A percentile compares a stretch with the other conserved stretches of the same genome.
Conservation (phyloP, 2,888 invertebrate genomes). For the Pollenia angustigena region DNA sequence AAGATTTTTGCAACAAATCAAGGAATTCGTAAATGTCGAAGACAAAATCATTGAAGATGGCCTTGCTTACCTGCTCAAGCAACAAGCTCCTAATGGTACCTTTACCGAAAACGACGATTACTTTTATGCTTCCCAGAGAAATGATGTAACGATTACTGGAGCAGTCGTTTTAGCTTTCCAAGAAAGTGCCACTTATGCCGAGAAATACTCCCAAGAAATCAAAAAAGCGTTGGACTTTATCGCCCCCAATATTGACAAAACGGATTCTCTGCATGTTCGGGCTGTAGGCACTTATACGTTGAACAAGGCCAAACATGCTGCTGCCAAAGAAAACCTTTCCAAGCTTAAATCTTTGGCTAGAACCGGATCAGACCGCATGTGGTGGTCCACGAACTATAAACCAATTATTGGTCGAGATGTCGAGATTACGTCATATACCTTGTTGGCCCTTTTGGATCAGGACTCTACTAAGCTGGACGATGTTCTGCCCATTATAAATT, state of each 20-base stretch:
- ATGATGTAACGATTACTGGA: conserved; percentile 90
- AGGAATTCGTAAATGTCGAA: conserved; percentile 89
- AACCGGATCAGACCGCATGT: conserved; percentile 87
- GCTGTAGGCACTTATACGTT: conserved; percentile 91
- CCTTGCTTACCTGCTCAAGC: conserved; percentile 88
- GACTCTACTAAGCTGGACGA: conserved; percentile 77
- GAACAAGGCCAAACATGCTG: conserved; percentile 89
- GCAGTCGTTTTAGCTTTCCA: conserved; percentile 90
- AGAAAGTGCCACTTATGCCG: conserved; percentile 84
- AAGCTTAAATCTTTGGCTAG: conserved; percentile 85
- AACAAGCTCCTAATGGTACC: conserved; percentile 90
- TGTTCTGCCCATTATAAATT: conserved; percentile 86
- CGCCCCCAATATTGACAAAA: conserved; percentile 87
- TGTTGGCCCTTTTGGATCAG: conserved; percentile 80
- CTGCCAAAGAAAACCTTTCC: conserved; percentile 84
- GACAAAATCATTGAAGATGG: conserved; percentile 87
- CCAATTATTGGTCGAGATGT: conserved; percentile 74
- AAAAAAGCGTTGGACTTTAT: conserved; percentile 92
- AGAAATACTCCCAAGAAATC: conserved; percentile 87
- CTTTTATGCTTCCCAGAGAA: conserved; percentile 87
- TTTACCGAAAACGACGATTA: conserved; percentile 91
- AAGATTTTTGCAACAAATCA: conserved; percentile 89
- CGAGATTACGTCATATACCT: conserved; percentile 79
- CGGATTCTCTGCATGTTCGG: conserved; percentile 89
- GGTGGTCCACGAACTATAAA: conserved; percentile 88